Evolutionary conservation across 2,888 invertebrate genomes (phyloP).

Genomic region (Philereme vetulata): DNA sequence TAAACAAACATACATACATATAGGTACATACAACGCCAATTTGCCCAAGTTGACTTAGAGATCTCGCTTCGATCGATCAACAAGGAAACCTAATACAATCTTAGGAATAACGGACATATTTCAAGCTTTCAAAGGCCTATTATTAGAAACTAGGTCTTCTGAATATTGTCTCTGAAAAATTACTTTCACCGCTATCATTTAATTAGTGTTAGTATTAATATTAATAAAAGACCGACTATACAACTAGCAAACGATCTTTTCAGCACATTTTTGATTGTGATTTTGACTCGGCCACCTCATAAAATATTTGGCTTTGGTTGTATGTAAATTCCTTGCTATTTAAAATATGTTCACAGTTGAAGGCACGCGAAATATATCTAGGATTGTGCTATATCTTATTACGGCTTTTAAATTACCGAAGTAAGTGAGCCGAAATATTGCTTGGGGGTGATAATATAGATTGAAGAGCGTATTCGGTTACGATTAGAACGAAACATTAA

Average conservation of each 20-base stretch:
- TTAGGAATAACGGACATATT: not conserved
- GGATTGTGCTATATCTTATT: conserved; percentile 2
- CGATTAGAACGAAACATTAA: conserved; percentile 16
- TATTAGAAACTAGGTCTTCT: not conserved
- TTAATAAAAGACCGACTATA: no score
- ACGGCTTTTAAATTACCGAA: conserved; percentile 16
- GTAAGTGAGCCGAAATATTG: conserved; percentile 23
- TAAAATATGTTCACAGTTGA: conserved; percentile 2
- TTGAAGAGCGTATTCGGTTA: conserved; percentile 14
- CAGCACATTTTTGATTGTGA: not conserved
- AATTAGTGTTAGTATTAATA: not conserved
- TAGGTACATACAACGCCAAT: no score
- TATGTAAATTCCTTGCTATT: not conserved
- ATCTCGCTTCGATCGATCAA: no score
- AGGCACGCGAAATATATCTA: not conserved
- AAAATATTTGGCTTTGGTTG: not conserved
- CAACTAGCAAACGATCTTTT: no score
- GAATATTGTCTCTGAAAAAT: not conserved
- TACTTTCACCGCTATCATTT: not conserved
- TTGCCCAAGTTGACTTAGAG: no score
- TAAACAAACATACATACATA: no score
- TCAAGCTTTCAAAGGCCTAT: not conserved
- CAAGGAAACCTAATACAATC: no score
- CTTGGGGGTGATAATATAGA: conserved; percentile 14
- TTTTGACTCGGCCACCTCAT: not conserved